Evolutionary conservation across 2,888 invertebrate genomes (phyloP), one percentile per base, ranked within the genome.

Genomic region (Leptinotarsa peninsularis): DNA sequence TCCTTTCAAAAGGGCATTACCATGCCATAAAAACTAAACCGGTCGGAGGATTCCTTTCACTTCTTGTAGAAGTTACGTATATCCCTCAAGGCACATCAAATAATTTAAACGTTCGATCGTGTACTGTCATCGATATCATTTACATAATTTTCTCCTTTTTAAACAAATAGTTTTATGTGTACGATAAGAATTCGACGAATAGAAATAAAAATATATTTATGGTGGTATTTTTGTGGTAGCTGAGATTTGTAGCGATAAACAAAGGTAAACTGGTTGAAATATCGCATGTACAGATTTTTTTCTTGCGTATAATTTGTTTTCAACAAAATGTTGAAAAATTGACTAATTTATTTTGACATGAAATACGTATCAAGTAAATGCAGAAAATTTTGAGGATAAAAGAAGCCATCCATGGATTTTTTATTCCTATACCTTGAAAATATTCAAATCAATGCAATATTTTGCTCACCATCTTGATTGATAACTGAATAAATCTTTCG

Each of bases 71-170:
- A 58, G 21, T 58, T 58, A 58, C 58, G 58, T 21, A 58, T 58
- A 58, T 58, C 18, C 58, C 56, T 58, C 56, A 18, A 58, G 56
- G 56, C 56, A 18, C 18, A 14, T 21, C 56, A 18, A 58, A 58
- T 18, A 58, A 58, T 58, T 58, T 58, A 18, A 58, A 71, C 33
- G 63, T 27, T 63, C 33, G 63, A 21, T 63, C 33, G 27, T 63
- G 63, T 63, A 63, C 63, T 63, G 63, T 33, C 63, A 63, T 76
- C 75, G 54, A 75, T 75, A 68, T 52, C 14, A 76, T 76, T 76
- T 68, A 66, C 76, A 76, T 76, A 76, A 76, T 76, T 76, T 76
- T 74, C 74, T 74, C 73, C 73, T 76, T 76, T 66, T 76, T 56
- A 76, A 56, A 72, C 76, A 66, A 76, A 76, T 74, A 76, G 76